Conservation (phyloP, 2,797 vertebrate species). For the Heteromormyrus szaboi region DNA sequence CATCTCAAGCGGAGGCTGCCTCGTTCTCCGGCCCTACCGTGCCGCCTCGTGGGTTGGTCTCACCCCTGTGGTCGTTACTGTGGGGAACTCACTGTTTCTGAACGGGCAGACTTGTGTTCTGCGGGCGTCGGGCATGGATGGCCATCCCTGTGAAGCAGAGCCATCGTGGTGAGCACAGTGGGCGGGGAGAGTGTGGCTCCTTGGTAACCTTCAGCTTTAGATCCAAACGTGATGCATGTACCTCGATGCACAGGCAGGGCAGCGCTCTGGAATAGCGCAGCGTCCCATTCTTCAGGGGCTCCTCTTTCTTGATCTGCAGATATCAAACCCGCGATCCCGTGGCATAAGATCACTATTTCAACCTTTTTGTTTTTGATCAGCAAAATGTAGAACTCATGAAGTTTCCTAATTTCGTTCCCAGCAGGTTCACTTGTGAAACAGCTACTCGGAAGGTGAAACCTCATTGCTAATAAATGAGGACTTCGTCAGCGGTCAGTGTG, state of each 20-base stretch:
- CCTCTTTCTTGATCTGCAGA: constrained; percentile 56
- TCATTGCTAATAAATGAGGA: not conserved
- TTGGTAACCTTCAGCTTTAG: not conserved
- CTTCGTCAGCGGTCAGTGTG: not conserved
- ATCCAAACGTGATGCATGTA: constrained; percentile 32
- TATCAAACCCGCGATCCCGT: not conserved
- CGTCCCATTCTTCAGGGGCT: constrained; percentile 38
- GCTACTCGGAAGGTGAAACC: not conserved
- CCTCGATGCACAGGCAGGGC: constrained; percentile 65
- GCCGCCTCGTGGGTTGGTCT: too few species aligned
- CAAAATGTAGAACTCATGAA: not conserved
- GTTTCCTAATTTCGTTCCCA: not conserved
- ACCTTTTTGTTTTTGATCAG: not conserved
- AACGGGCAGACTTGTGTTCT: constrained; percentile 66
- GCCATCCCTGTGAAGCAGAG: constrained; percentile 57
- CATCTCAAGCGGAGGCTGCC: not conserved
- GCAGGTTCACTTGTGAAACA: not conserved
- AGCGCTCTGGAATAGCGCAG: constrained; percentile 45
- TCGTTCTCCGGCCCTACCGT: too few species aligned
- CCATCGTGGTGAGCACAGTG: not conserved
- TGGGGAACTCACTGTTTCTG: constrained; percentile 52
- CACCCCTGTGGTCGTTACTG: too few species aligned
- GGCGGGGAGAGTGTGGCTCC: not conserved
- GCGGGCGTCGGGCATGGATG: constrained; percentile 56
- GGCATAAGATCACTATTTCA: not conserved